Evolutionary conservation across 2,113 vertebrate genomes (phyloP), one percentile per base, ranked within the genome.

Genomic region (Tenrec ecaudatus): DNA sequence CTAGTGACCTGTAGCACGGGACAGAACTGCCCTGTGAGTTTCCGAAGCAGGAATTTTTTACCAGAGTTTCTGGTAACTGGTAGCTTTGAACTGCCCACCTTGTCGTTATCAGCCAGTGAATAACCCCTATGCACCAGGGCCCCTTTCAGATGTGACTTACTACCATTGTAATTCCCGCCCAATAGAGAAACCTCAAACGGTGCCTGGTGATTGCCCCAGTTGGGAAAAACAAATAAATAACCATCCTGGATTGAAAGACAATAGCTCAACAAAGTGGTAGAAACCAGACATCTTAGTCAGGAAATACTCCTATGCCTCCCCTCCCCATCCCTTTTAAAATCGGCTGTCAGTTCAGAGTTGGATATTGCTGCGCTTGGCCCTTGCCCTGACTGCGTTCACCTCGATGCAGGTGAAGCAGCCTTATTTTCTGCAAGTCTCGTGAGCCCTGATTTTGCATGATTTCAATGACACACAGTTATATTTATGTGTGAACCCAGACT

Each of bases 241-340:
- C 16, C 2, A 85, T 76, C 82, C 22, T 80, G 29, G 1, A 60
- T 68, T 88, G 76, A 88, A 75, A 93, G 36, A 82, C 25, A 40
- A 3, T 73, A 47, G 1, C 88, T 87, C 94, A 53, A 29, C 88
- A 38, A 69, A 9, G 23, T 60, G n/a, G 38, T 73, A 78, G 83
- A 90, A 88, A 78, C 31, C 8, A 38, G 76, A 43, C 29, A 29
- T 86, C 27, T 75, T 68, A 69, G 14, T 68, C 31, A 40, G 77
- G 4, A 82, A 94, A 75, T 33, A 38, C 12, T 86, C 36, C 66
- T 71, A 5, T 53, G 47, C 47, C 12, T 10, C 47, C 47, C 9
- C 47, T 77, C 77, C 82, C 84, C 38, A 47, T 71, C 33, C 27
- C 38, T 33, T 83, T 90, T 69, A n/a, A 92, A 93, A 69, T 7